These are phyloP conservation scores for Isichthys henryi DNA, from an alignment of 2,113 vertebrate genomes.

Conservation along the genomic window DNA sequence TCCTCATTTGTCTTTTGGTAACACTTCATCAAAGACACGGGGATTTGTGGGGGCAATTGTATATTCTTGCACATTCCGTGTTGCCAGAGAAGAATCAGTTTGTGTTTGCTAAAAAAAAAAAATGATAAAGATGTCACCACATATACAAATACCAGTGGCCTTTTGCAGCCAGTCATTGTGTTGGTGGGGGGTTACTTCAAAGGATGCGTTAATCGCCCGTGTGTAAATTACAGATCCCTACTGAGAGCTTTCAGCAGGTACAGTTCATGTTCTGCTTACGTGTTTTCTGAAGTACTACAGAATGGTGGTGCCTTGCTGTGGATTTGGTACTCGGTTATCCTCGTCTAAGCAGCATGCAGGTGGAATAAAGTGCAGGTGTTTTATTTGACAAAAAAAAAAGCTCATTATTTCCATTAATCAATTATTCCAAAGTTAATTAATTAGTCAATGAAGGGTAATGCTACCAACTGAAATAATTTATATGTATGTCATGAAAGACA, in stretches of 20 bases:
- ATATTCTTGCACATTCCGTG: not conserved
- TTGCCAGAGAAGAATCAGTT: not conserved
- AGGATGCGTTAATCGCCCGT: not conserved
- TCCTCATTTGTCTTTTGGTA: not conserved
- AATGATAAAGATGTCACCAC: not conserved
- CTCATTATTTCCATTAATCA: not conserved
- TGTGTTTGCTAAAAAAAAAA: not conserved
- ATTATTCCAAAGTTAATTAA: not conserved
- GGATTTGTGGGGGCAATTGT: constrained; percentile 3
- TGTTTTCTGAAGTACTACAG: not conserved
- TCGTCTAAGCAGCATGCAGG: not conserved
- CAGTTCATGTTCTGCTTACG: not conserved
- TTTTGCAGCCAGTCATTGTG: not conserved
- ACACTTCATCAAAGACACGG: not conserved
- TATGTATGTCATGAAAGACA: not conserved
- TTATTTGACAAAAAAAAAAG: not conserved
- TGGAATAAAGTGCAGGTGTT: not conserved
- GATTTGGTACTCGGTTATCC: not conserved
- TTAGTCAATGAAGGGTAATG: not conserved
- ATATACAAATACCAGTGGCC: not conserved
- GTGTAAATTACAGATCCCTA: not conserved
- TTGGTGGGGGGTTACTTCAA: not conserved
- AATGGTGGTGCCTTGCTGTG: not conserved
- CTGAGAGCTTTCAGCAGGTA: not conserved
- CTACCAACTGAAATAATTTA: not conserved